A percentile compares a stretch with the other conserved stretches of the same genome.
phyloP scores from a whole-genome alignment of 2,797 vertebrate genomes.

The Tenualosa thibaudeaui region DNA sequence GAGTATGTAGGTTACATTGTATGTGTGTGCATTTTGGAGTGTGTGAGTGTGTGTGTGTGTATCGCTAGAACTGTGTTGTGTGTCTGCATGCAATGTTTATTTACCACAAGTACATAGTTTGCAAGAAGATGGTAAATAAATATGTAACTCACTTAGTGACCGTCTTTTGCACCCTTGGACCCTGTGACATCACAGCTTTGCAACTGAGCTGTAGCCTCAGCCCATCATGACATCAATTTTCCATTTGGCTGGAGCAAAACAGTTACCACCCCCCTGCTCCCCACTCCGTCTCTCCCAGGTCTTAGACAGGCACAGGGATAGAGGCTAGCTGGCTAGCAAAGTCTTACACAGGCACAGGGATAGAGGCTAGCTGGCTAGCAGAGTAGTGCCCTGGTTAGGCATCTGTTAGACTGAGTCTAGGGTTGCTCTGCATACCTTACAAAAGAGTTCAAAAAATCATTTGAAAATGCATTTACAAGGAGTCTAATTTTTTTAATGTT shows the following conservation, averaged over 20 bases:
- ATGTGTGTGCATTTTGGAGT: slow-evolving; percentile 4
- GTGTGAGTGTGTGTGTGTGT: slow-evolving; percentile 24
- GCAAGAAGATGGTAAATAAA: no score
- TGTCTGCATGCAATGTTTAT: neutral
- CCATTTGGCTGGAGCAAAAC: neutral
- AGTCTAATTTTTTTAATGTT: no score
- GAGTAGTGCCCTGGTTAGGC: neutral
- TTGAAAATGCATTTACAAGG: no score
- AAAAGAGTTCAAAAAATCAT: no score
- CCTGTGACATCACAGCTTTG: slow-evolving; percentile 1
- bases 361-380: neutral
- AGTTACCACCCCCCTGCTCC: neutral
- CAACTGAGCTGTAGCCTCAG: neutral
- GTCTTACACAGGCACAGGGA: neutral
- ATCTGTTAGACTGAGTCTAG: neutral
- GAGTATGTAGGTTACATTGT: slow-evolving; percentile 49
- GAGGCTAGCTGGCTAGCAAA: neutral
- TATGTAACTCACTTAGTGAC: neutral
- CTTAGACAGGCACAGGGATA: neutral
- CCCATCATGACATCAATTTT: slow-evolving; percentile 26
- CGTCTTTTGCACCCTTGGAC: neutral
- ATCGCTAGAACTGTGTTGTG: neutral
- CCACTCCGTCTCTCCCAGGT: neutral
- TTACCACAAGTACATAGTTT: neutral
- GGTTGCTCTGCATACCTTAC: no score